Evolutionary conservation across 2,113 vertebrate genomes (phyloP), one percentile per base, ranked within the genome.

Genomic region (Origma solitaria): DNA sequence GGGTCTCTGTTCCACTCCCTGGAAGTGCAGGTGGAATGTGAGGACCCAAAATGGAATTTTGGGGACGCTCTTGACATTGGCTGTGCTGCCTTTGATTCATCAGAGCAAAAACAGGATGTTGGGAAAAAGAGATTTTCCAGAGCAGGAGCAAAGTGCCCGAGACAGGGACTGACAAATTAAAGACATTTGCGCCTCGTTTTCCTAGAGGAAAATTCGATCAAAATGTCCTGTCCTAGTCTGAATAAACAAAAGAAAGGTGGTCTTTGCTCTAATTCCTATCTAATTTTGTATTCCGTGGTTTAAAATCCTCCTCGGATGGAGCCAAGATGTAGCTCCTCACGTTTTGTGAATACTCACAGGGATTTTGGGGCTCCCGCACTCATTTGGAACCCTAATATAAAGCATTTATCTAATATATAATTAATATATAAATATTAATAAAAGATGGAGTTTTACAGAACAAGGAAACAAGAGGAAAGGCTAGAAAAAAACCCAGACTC

Each of bases 371-470:
- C 40, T 38, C 8, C 11, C 24, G 12, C 1, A 0, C 15, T 37
- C 22, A 2, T 57, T 78, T 71, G 73, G 24, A 64, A 76, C 23
- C 40, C 40, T 56, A 3, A 81, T 45, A 19, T 6, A 19, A 23
- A 31, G 9, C 3, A 0, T 49, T 86, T 81, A 40, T 50, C n/a
- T n/a, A n/a, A n/a, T n/a, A n/a, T n/a, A n/a, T n/a, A n/a, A n/a
- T n/a, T n/a, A n/a, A n/a, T n/a, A n/a, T n/a, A n/a, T n/a, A n/a
- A n/a, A n/a, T n/a, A n/a, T n/a, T n/a, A n/a, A n/a, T n/a, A n/a
- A n/a, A n/a, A n/a, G 3, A 16, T 19, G 27, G 2, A 8, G 27
- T 3, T 3, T 37, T 5, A 3, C n/a, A 33, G 31, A 2, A 1
- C 0, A 8, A 62, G 33, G 11, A 35, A 78, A 35, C 12, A 10